Evolutionary conservation across 1,140 invertebrate species (phyloP).

Genomic region (Paraescarpia echinospica): DNA sequence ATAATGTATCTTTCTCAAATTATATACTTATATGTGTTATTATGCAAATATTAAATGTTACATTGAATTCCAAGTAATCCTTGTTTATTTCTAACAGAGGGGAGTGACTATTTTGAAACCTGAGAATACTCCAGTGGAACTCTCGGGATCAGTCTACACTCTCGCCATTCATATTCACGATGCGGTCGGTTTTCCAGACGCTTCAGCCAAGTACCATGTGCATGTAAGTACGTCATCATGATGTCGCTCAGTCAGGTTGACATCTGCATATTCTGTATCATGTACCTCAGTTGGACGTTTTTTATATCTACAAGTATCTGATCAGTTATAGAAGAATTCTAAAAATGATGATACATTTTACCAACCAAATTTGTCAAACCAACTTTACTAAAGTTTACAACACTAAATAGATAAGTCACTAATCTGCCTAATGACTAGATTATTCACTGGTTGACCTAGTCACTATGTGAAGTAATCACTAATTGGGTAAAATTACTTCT

Average conservation of each 20-base stretch:
- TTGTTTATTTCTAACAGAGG: constrained; percentile 26
- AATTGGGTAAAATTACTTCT: too few species aligned
- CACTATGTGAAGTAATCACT: too few species aligned
- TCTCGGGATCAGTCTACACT: neutral
- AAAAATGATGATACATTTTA: too few species aligned
- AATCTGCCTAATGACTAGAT: too few species aligned
- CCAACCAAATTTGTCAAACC: too few species aligned
- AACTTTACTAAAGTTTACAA: too few species aligned
- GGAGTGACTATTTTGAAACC: constrained; percentile 32
- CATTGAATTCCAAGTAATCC: constrained; percentile 44
- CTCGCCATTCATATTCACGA: neutral
- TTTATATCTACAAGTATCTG: neutral
- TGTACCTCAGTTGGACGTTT: neutral
- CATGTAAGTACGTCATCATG: neutral
- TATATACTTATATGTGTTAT: neutral
- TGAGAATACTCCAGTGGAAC: neutral
- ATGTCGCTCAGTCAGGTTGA: neutral
- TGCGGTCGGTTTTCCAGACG: neutral
- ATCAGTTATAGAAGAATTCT: too few species aligned
- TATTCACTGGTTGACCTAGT: too few species aligned
- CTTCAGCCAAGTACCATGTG: neutral
- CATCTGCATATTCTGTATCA: neutral
- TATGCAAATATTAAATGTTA: neutral
- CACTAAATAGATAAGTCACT: too few species aligned
- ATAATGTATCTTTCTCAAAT: neutral